Base-by-base conservation (phyloP, 2,113 vertebrate species). In the Oncorhynchus tshawytscha region DNA sequence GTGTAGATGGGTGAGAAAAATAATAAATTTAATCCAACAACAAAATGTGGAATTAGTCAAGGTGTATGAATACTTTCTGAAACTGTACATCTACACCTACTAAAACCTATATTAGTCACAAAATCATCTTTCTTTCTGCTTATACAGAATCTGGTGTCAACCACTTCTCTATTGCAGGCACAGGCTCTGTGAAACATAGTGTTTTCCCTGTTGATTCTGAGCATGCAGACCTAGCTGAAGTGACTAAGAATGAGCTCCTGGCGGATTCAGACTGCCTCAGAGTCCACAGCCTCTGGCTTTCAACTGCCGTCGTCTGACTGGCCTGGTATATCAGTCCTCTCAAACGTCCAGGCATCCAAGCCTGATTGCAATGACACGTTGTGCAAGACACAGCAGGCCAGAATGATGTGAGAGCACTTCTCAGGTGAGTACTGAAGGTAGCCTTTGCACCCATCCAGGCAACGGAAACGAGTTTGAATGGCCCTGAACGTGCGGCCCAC, bases 381-480 rank as follows among this genome's bases (percentile, higher is more conserved):
- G 84, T 99, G 97, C 39, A 99, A 95, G 25, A 99, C 96, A 0
- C 98, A 99, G 82, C 98, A 99, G 70, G 98, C 98, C 83, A 97
- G 86, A 77, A 99, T 91, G 71, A 99, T 99, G 86, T 95, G 93
- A 2, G 96, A 95, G 73, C 96, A 97, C 86, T 96, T 98, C 82
- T 97, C 96, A 0, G 97, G 97, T 9, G 97, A 97, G 76, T 99
- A 99, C 88, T 99, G 94, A 27, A 99, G 83, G 2, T 96, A 96
- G 74, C 97, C 96, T 83, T 95, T 97, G 71, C 95, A 95, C 7
- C 96, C 94, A 2, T 98, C 97, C 78, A 99, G 91, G 88, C 98
- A 99, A 70, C 96, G 94, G 85, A 99, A 99, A 7, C 96, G 93
- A 0, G 95, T 94, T 25, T 95, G 95, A 3, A 99, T 94, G 62